Evolutionary conservation across 2,888 invertebrate genomes (phyloP), one percentile per base, ranked within the genome.

Genomic region (Capitulum mitella): DNA sequence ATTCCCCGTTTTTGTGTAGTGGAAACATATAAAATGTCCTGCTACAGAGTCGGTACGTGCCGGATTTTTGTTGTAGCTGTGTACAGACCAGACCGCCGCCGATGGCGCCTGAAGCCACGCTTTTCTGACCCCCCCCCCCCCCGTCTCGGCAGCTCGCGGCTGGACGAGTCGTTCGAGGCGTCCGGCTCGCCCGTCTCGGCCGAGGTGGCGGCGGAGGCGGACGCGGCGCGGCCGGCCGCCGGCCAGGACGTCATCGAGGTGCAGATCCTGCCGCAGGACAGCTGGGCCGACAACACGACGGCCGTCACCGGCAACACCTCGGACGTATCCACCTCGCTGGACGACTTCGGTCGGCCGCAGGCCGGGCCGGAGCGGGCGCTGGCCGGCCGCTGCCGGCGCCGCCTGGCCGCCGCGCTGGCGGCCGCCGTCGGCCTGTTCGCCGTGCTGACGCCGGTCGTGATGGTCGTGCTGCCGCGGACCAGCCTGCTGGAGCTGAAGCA

Each of bases 241-340:
- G 74, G 78, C 80, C 80, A 79, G 61, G 95, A 96, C 87, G 93
- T 95, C 22, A 96, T 97, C 77, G 97, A 97, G 87, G 97, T 97
- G 58, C 97, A 97, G 87, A 97, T 97, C 82, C 87, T 97, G 80
- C 96, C 96, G 0, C 87, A 97, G 87, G 98, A 98, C 87, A 98
- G 97, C 86, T 98, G 98, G 98, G 97, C 95, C 26, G 98, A 98
- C 58, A 22, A 22, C 51, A 58, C n/a, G n/a, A n/a, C 58, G n/a
- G 58, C 58, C 58, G 10, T n/a, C 58, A 58, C 58, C n/a, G 58
- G 58, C 58, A 58, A n/a, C 58, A 29, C 58, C n/a, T 58, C 58
- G n/a, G 58, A 58, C 58, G 58, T 58, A 6, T 70, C 70, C 37
- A 70, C 70, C 40, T 70, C 70, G 26, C 26, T 70, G 37, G 40